These are phyloP conservation scores for Ptycholaimellus sp. DNA, from an alignment of 2,888 invertebrate species.

Conservation along the genomic window DNA sequence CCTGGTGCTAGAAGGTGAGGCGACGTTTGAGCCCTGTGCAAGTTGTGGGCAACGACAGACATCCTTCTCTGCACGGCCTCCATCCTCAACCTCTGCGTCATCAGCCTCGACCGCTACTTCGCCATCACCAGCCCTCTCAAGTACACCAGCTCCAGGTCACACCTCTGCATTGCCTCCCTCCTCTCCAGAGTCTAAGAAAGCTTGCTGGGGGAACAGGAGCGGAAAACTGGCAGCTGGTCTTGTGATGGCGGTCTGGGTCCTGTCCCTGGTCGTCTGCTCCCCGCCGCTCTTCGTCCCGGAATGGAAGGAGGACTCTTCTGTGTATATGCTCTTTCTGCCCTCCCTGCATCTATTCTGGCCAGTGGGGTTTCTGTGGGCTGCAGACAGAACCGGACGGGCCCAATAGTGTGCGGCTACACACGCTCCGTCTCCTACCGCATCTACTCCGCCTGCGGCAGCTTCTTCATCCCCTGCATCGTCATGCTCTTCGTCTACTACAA, in stretches of 20 bases:
- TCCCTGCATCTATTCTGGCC: too few species aligned
- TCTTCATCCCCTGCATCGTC: constrained; percentile 28
- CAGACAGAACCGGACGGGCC: too few species aligned
- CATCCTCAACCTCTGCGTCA: constrained; percentile 24
- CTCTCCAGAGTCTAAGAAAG: too few species aligned
- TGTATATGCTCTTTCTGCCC: too few species aligned
- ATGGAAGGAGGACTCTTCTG: too few species aligned
- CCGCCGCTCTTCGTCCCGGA: constrained; percentile 25
- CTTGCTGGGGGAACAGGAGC: too few species aligned
- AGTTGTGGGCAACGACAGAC: constrained; percentile 23
- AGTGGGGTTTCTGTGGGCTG: too few species aligned
- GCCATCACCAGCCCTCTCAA: constrained; percentile 26
- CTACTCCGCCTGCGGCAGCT: constrained; percentile 30
- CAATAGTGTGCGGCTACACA: constrained; percentile 19
- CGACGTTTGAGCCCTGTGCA: constrained; percentile 13
- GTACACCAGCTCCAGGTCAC: constrained; percentile 22
- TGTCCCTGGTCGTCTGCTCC: constrained; percentile 23
- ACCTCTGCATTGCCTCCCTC: background rate
- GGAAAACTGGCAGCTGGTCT: constrained; percentile 18
- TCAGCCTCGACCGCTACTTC: constrained; percentile 26
- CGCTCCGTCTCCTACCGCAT: constrained; percentile 25
- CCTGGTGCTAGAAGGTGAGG: too few species aligned
- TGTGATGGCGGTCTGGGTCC: constrained; percentile 24
- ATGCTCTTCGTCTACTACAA: constrained; percentile 29
- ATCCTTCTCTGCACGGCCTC: constrained; percentile 24